Percentiles rank a stretch among this genome's conserved stretches.
These are phyloP conservation scores for Diorhabda sublineata DNA, from an alignment of 1,140 invertebrate genomes.

Conservation along the genomic window DNA sequence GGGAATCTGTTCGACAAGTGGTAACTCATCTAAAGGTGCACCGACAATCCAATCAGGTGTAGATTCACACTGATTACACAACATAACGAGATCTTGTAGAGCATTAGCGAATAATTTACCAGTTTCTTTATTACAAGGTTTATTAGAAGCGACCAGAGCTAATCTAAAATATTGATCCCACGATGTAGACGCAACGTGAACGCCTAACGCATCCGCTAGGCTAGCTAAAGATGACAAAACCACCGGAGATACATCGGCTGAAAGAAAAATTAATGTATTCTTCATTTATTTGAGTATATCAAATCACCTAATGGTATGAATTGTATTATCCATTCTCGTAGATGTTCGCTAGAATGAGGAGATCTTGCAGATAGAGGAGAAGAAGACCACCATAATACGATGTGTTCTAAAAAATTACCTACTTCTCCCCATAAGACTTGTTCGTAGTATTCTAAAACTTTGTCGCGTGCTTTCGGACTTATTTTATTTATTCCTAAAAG, in stretches of 20 bases:
- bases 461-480: slow-evolving; percentile 49
- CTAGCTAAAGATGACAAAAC: slow-evolving; percentile 64
- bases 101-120: slow-evolving; percentile 61
- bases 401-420: slow-evolving; percentile 68
- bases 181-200: slow-evolving; percentile 65
- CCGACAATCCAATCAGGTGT: slow-evolving; percentile 62
- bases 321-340: slow-evolving; percentile 60
- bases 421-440: slow-evolving; percentile 67
- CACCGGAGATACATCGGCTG: slow-evolving; percentile 58
- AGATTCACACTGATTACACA: slow-evolving; percentile 66
- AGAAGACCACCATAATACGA: slow-evolving; percentile 74
- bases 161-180: slow-evolving; percentile 71
- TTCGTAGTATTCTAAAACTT: slow-evolving; percentile 55
- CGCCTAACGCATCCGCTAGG: slow-evolving; percentile 69
- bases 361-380: slow-evolving; percentile 62
- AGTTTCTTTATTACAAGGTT: slow-evolving; percentile 33
- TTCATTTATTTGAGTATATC: not conserved
- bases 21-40: slow-evolving; percentile 63
- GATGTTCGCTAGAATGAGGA: slow-evolving; percentile 63
- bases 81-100: slow-evolving; percentile 57
- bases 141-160: slow-evolving; percentile 46
- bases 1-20: slow-evolving; percentile 74
- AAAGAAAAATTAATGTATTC: slow-evolving; percentile 6
- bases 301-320: slow-evolving; percentile 57
- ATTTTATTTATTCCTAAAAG: slow-evolving; percentile 44